These are phyloP conservation scores for Gila robusta DNA, from an alignment of 2,797 vertebrate genomes.

Conservation along the genomic window DNA sequence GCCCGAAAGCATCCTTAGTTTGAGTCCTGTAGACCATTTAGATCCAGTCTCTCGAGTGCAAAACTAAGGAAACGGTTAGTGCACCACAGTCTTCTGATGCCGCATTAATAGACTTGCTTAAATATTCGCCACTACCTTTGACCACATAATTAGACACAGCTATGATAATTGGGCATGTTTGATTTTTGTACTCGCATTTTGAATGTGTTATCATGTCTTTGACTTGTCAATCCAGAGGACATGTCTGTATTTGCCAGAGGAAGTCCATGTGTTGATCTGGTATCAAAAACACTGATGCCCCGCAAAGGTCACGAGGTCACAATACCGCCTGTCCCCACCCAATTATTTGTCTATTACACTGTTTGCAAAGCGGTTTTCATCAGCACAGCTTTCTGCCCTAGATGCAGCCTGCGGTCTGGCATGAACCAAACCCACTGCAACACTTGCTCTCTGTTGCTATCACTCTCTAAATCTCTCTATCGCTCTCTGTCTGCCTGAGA, in stretches of 20 bases:
- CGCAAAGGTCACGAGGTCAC: constrained; percentile 12
- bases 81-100: neutral
- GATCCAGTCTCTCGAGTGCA: neutral
- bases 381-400: constrained; percentile 37
- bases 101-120: neutral
- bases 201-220: neutral
- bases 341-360: constrained; percentile 46
- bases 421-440: constrained; percentile 35
- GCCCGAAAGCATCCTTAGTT: neutral
- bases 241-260: constrained; percentile 5
- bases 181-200: neutral
- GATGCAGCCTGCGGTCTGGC: constrained; percentile 31
- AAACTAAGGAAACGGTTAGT: neutral
- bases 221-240: constrained; percentile 6
- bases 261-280: constrained; percentile 10
- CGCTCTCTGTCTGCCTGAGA: constrained; percentile 9
- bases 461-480: constrained; percentile 26
- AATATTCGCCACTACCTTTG: neutral
- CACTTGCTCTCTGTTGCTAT: constrained; percentile 35
- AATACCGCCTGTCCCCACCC: neutral
- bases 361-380: constrained; percentile 50
- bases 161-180: neutral
- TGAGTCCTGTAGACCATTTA: neutral
- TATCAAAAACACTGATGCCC: constrained; percentile 15
- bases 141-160: neutral